A percentile compares a stretch with the other conserved stretches of the same genome.
These are phyloP conservation scores for Thunnus albacares DNA, from an alignment of 2,797 vertebrate genomes.

Conservation along the genomic window DNA sequence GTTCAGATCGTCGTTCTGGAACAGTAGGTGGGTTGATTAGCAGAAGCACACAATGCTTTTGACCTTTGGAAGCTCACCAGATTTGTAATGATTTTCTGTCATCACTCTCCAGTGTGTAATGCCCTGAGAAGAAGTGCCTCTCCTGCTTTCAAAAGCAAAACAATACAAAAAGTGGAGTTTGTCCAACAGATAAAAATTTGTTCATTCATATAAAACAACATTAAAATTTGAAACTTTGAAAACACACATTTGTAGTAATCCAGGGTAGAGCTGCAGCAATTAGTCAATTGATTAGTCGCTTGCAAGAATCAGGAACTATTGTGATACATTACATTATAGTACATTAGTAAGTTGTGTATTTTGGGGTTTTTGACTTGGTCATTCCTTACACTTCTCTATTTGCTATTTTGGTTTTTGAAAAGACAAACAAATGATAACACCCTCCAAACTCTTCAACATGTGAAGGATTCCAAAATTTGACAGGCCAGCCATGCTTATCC, in stretches of 20 bases:
- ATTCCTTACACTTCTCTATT: background rate
- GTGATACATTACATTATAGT: no score
- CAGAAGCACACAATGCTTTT: constrained; percentile 34
- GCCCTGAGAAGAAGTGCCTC: constrained; percentile 17
- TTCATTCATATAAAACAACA: background rate
- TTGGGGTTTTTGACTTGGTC: no score
- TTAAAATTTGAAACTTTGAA: no score
- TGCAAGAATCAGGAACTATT: no score
- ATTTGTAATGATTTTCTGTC: constrained; percentile 76
- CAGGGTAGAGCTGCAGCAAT: no score
- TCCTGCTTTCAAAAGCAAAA: constrained; percentile 1
- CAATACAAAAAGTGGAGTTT: background rate
- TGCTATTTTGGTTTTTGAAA: background rate
- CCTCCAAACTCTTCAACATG: background rate
- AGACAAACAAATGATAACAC: background rate
- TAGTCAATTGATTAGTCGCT: no score
- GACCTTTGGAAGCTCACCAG: constrained; percentile 73
- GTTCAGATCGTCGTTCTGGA: constrained; percentile 40
- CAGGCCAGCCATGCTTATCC: background rate
- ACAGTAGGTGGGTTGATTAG: constrained; percentile 56
- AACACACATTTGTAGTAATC: no score
- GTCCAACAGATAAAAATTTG: background rate
- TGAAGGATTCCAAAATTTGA: background rate
- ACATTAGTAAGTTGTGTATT: no score
- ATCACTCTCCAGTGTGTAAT: constrained; percentile 31